Percentiles rank a stretch among this genome's conserved stretches.
Evolutionary conservation across 1,140 invertebrate species (phyloP).

Genomic region (Trinorchestia longiramus): DNA sequence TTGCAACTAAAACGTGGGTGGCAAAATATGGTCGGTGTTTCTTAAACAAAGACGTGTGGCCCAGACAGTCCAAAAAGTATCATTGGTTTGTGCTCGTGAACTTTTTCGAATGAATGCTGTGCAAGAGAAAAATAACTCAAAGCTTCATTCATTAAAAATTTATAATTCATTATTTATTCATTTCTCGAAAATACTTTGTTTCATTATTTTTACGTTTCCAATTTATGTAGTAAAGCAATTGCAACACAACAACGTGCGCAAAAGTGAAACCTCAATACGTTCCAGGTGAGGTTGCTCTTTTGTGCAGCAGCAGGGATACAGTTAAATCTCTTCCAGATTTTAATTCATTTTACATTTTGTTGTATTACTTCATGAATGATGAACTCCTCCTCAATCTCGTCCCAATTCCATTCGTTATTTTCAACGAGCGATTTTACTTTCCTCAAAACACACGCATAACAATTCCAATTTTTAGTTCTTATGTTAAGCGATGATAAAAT

Average conservation of each 20-base stretch:
- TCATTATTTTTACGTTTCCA: not conserved
- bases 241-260: too few relatives aligned
- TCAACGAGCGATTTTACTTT: not conserved
- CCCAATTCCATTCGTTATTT: not conserved
- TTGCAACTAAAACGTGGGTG: not conserved
- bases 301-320: not conserved
- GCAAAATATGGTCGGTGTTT: not conserved
- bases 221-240: too few relatives aligned
- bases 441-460: not conserved
- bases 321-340: not conserved
- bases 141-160: too few relatives aligned
- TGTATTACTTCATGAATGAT: not conserved
- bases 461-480: not conserved
- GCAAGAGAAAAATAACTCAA: not conserved
- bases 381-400: not conserved
- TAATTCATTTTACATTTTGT: not conserved
- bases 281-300: not conserved
- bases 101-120: not conserved
- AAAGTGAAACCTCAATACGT: not conserved
- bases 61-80: not conserved
- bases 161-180: not conserved
- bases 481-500: not conserved
- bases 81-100: not conserved
- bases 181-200: not conserved
- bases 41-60: not conserved